These are phyloP conservation scores for Leptonema lineaticorne DNA, from an alignment of 1,140 invertebrate species.

Conservation along the genomic window DNA sequence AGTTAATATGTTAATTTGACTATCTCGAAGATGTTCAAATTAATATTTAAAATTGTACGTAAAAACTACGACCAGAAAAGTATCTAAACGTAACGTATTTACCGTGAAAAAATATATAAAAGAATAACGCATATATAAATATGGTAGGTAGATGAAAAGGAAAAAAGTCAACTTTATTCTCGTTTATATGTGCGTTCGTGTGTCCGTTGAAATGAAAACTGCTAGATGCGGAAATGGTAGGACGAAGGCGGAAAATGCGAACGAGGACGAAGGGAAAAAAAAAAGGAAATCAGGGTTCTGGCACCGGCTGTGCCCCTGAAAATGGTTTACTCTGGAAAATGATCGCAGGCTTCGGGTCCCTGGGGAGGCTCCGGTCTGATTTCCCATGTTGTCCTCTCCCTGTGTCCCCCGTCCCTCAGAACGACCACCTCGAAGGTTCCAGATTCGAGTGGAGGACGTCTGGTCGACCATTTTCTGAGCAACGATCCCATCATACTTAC, in stretches of 20 bases:
- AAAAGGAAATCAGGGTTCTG: slow-evolving; percentile 7
- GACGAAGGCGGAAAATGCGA: slow-evolving; percentile 3
- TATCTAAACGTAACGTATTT: no score
- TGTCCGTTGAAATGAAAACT: no score
- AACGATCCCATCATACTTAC: slow-evolving; percentile 8
- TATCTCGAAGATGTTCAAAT: no score
- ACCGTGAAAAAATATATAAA: no score
- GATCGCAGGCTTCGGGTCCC: slow-evolving; percentile 11
- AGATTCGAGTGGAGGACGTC: not conserved
- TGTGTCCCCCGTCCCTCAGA: not conserved
- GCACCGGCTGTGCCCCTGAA: slow-evolving; percentile 19
- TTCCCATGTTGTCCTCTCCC: slow-evolving; percentile 15
- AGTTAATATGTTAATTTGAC: no score
- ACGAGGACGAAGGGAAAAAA: not conserved
- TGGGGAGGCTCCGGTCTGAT: slow-evolving; percentile 5
- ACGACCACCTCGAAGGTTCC: not conserved
- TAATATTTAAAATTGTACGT: no score
- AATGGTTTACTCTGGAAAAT: slow-evolving; percentile 24
- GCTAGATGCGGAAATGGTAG: no score
- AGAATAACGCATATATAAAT: no score
- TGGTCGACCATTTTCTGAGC: slow-evolving; percentile 1
- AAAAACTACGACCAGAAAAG: no score
- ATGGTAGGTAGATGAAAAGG: no score
- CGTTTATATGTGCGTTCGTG: not conserved
- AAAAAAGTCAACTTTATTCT: no score